Conservation (phyloP, 2,113 vertebrate species). For the Campylomormyrus tamandua region DNA sequence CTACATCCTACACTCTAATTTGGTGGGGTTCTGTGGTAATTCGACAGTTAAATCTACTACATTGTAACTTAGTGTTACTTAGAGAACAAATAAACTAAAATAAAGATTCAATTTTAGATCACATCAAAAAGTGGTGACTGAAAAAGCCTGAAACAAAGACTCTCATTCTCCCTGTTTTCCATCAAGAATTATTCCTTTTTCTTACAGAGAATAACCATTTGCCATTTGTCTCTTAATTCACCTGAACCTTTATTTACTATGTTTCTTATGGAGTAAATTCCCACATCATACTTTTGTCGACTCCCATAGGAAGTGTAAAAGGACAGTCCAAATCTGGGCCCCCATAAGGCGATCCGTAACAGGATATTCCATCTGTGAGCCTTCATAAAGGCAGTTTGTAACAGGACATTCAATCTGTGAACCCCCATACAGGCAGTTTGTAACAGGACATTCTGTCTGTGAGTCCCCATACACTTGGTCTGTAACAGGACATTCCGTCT, state of each 20-base stretch:
- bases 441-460: no score
- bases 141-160: neutral
- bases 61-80: neutral
- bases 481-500: neutral
- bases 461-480: no score
- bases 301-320: no score
- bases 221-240: neutral
- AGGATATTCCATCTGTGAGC: neutral
- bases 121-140: neutral
- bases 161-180: neutral
- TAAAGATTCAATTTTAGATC: neutral
- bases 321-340: no score
- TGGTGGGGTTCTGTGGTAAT: neutral
- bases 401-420: neutral
- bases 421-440: no score
- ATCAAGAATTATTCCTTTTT: neutral
- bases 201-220: neutral
- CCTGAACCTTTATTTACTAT: neutral
- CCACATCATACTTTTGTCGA: neutral
- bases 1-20: neutral
- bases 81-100: neutral
- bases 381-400: neutral
- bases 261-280: neutral
- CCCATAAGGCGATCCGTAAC: neutral
- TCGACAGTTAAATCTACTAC: neutral